phyloP scores from a whole-genome alignment of 2,888 invertebrate genomes.

The Cetonia aurata region DNA sequence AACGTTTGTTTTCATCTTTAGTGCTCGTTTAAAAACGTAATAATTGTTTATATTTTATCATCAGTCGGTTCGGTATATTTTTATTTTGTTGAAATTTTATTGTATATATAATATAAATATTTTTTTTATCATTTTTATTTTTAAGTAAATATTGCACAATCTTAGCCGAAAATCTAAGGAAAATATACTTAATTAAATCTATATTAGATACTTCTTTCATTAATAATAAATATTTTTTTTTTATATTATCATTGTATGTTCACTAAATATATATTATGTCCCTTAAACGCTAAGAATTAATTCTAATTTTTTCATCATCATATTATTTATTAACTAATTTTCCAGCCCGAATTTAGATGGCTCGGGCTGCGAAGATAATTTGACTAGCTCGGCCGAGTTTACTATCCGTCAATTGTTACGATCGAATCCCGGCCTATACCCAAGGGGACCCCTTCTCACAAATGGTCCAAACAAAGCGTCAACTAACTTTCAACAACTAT shows the following conservation, averaged over 20 bases:
- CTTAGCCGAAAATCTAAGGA: slow-evolving; percentile 62
- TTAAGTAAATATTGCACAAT: slow-evolving; percentile 65
- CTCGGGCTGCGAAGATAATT: slow-evolving; percentile 63
- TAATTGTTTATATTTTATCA: slow-evolving; percentile 52
- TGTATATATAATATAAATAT: slow-evolving; percentile 38
- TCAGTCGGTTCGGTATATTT: slow-evolving; percentile 62
- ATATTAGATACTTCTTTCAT: slow-evolving; percentile 58
- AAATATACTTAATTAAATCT: slow-evolving; percentile 59
- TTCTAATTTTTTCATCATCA: slow-evolving; percentile 58
- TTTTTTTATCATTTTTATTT: slow-evolving; percentile 27
- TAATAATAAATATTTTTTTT: slow-evolving; percentile 65
- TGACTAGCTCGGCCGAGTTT: slow-evolving; percentile 66
- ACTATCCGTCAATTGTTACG: too few species aligned
- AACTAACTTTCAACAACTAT: slow-evolving; percentile 67
- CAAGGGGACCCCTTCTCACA: slow-evolving; percentile 46
- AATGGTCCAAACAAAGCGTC: slow-evolving; percentile 61
- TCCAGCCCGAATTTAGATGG: slow-evolving; percentile 57
- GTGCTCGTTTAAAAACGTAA: too few species aligned
- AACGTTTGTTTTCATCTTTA: slow-evolving; percentile 49
- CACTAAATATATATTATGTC: slow-evolving; percentile 60
- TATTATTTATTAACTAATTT: slow-evolving; percentile 60
- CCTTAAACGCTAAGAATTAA: slow-evolving; percentile 60
- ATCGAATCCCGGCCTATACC: slow-evolving; percentile 55
- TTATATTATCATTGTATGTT: slow-evolving; percentile 61
- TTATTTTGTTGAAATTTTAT: slow-evolving; percentile 43